Evolutionary conservation across 2,888 invertebrate species (phyloP).

Genomic region (Lasioglossum marginatum): DNA sequence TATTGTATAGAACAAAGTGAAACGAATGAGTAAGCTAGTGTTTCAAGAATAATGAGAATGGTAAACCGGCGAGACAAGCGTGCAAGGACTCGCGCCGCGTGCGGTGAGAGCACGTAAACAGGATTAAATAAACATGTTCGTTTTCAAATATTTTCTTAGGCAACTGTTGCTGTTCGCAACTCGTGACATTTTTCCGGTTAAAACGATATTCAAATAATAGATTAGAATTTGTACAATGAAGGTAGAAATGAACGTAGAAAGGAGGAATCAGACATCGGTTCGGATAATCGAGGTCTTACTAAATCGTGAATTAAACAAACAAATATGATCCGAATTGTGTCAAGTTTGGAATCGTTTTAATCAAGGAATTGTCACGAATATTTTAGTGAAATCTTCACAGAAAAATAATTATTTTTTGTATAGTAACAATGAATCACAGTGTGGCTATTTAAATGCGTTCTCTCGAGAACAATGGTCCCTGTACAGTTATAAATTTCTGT

Average conservation of each 20-base stretch:
- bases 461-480: background rate
- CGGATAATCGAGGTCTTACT: too few species aligned
- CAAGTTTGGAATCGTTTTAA: background rate
- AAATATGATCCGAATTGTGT: background rate
- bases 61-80: background rate
- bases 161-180: too few species aligned
- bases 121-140: background rate
- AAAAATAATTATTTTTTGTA: background rate
- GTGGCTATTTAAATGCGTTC: background rate
- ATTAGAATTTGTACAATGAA: too few species aligned
- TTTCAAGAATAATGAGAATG: constrained; percentile 4
- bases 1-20: background rate
- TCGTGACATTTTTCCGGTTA: too few species aligned
- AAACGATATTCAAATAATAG: too few species aligned
- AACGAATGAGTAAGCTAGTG: background rate
- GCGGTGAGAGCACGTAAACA: background rate
- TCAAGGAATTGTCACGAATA: background rate
- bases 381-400: background rate
- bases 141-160: background rate
- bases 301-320: too few species aligned
- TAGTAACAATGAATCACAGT: background rate
- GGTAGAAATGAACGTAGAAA: too few species aligned
- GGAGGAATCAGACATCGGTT: too few species aligned
- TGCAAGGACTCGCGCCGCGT: background rate
- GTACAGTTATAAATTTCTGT: background rate